These are phyloP conservation scores for Cantharis rustica DNA, from an alignment of 2,888 invertebrate species.

Conservation along the genomic window DNA sequence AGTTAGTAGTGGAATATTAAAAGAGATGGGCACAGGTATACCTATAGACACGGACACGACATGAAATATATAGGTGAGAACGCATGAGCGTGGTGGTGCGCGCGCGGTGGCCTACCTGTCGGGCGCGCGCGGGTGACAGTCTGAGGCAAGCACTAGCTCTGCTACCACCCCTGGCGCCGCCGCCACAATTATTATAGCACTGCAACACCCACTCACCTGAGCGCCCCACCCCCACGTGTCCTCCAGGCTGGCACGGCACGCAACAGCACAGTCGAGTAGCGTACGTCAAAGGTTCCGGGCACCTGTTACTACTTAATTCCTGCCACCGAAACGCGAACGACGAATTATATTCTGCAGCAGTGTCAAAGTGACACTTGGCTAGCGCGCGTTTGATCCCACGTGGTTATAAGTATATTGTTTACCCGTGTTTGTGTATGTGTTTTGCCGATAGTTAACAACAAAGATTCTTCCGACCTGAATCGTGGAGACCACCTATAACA, in stretches of 20 bases:
- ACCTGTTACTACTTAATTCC: conserved; percentile 26
- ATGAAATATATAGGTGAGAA: conserved; percentile 14
- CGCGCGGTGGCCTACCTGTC: conserved; percentile 41
- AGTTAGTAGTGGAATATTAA: background rate
- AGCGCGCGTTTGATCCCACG: conserved; percentile 23
- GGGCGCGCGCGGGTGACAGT: conserved; percentile 57
- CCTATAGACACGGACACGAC: background rate
- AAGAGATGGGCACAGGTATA: background rate
- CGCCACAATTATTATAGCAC: conserved; percentile 52
- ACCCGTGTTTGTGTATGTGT: conserved; percentile 34
- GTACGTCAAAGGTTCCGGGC: conserved; percentile 43
- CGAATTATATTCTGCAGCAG: conserved; percentile 24
- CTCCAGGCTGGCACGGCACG: conserved; percentile 51
- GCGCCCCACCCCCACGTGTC: conserved; percentile 62
- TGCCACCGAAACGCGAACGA: conserved; percentile 24
- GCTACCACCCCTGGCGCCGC: conserved; percentile 64
- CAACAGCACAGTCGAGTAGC: conserved; percentile 46
- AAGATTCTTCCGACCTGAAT: conserved; percentile 47
- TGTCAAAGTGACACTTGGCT: conserved; percentile 25
- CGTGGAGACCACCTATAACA: conserved; percentile 57
- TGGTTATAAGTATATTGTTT: conserved; percentile 18
- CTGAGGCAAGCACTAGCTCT: conserved; percentile 59
- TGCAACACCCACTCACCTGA: conserved; percentile 64
- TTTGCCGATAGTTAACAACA: conserved; percentile 18
- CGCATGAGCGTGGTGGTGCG: conserved; percentile 32